Percentiles rank a stretch among this genome's conserved stretches.
Evolutionary conservation across 2,888 invertebrate genomes (phyloP).

Genomic region (Ceratothoa steindachneri): DNA sequence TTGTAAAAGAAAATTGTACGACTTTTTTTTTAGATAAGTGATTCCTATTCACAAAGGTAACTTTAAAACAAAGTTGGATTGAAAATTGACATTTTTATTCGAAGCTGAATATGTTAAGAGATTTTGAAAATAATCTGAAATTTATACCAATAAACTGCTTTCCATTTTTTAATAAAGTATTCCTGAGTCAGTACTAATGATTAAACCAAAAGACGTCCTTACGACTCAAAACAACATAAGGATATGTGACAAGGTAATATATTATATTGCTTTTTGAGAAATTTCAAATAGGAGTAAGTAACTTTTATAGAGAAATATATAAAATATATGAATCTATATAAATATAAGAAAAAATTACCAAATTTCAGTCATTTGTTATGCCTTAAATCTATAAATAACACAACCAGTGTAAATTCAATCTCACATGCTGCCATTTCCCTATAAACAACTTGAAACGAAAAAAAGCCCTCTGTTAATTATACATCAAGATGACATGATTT

Average conservation of each 20-base stretch:
- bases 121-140: too few species aligned
- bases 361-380: background rate
- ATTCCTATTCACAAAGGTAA: too few species aligned
- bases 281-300: background rate
- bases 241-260: background rate
- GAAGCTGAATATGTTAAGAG: too few species aligned
- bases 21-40: background rate
- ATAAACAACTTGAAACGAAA: too few species aligned
- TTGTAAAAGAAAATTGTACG: background rate
- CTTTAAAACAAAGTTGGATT: too few species aligned
- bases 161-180: too few species aligned
- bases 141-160: too few species aligned
- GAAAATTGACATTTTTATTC: too few species aligned
- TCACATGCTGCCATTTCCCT: background rate
- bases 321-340: background rate
- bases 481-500: too few species aligned
- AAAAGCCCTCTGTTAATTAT: too few species aligned
- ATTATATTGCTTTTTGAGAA: background rate
- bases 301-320: background rate
- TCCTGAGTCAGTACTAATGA: too few species aligned
- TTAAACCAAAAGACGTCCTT: too few species aligned
- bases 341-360: background rate
- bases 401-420: background rate
- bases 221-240: background rate
- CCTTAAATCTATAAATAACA: background rate